A percentile compares a stretch with the other conserved stretches of the same genome.
phyloP scores from a whole-genome alignment of 2,797 vertebrate species.

The Melanitta fusca region DNA sequence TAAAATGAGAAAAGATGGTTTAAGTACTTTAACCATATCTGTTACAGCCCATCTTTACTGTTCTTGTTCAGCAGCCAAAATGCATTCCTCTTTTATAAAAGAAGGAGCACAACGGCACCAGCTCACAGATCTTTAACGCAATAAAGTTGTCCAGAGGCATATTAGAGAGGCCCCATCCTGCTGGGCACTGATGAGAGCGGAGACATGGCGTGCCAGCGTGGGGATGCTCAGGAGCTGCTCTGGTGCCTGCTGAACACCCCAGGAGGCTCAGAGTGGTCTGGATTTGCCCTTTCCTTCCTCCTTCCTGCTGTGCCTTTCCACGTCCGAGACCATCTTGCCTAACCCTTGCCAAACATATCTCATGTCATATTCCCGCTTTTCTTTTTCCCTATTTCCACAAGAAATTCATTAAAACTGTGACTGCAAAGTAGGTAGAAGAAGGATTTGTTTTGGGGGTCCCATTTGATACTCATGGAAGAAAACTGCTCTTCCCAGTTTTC shows the following conservation, averaged over 20 bases:
- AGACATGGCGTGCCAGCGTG: background rate
- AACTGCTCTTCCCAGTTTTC: background rate
- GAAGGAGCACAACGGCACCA: constrained; percentile 29
- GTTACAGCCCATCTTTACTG: constrained; percentile 49
- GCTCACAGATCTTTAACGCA: constrained; percentile 14
- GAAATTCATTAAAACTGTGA: background rate
- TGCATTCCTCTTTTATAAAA: constrained; percentile 44
- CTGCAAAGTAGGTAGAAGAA: background rate
- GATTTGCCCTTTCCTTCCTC: background rate
- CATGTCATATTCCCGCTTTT: background rate
- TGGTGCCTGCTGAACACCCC: background rate
- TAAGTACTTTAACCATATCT: constrained; percentile 44
- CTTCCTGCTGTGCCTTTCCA: background rate
- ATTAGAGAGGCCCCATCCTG: background rate
- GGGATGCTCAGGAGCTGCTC: background rate
- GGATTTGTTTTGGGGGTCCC: background rate
- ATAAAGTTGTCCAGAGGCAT: background rate
- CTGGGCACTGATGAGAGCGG: background rate
- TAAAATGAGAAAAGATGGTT: constrained; percentile 25
- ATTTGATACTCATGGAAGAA: background rate
- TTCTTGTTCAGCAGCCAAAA: constrained; percentile 57
- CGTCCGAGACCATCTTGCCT: background rate
- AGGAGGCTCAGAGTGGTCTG: background rate
- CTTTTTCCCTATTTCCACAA: background rate
- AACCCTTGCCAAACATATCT: background rate